These are phyloP conservation scores for Malthinus flaveolus DNA, from an alignment of 2,888 invertebrate genomes.

Conservation along the genomic window DNA sequence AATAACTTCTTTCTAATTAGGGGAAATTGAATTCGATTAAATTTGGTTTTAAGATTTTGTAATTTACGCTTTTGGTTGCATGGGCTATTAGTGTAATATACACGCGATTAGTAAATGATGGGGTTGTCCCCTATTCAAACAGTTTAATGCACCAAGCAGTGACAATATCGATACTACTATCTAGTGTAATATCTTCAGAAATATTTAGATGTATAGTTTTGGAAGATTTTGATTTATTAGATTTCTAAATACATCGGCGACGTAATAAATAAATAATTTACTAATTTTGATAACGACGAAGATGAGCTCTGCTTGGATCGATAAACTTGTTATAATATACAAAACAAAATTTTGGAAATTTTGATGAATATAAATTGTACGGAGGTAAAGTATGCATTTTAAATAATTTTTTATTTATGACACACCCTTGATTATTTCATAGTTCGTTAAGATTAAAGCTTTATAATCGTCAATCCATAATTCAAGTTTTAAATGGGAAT, in stretches of 20 bases:
- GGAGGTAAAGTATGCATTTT: too few relatives aligned
- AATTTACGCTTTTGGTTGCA: conserved; percentile 17
- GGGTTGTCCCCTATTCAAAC: conserved; percentile 37
- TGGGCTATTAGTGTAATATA: conserved; percentile 36
- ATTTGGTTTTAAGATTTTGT: conserved; percentile 6
- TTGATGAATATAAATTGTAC: neutral
- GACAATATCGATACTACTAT: conserved; percentile 11
- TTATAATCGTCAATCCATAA: conserved; percentile 18
- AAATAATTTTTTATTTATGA: too few relatives aligned
- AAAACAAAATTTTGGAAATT: conserved; percentile 1
- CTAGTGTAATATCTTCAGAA: too few relatives aligned
- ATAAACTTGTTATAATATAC: neutral
- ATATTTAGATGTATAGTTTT: too few relatives aligned
- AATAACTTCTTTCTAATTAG: too few relatives aligned
- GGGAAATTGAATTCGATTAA: neutral
- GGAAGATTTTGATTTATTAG: too few relatives aligned
- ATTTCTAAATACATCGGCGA: too few relatives aligned
- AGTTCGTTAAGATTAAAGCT: neutral
- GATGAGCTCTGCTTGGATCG: too few relatives aligned
- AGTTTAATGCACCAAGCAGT: conserved; percentile 26
- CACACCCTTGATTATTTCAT: too few relatives aligned
- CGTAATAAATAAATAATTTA: too few relatives aligned
- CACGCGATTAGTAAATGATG: conserved; percentile 40
- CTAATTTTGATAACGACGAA: too few relatives aligned
- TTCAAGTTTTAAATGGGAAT: conserved; percentile 18